phyloP scores from a whole-genome alignment of 2,888 invertebrate genomes.

The Leucozona laternaria region DNA sequence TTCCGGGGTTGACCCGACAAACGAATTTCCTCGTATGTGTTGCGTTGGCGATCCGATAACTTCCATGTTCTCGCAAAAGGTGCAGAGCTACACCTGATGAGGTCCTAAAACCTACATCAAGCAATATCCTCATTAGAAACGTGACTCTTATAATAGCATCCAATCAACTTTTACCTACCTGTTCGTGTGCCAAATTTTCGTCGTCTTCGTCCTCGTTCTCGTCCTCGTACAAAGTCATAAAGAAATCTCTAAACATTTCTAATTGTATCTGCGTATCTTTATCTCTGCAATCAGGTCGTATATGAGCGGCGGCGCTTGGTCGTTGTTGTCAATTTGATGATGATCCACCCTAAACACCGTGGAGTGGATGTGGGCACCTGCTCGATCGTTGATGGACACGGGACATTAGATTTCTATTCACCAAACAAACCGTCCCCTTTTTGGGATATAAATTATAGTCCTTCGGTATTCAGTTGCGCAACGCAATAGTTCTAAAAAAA shows the following conservation, averaged over 20 bases:
- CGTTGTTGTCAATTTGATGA: constrained; percentile 72
- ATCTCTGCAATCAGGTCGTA: constrained; percentile 66
- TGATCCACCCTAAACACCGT: constrained; percentile 54
- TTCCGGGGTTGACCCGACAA: constrained; percentile 60
- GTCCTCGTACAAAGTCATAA: constrained; percentile 44
- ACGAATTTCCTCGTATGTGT: constrained; percentile 21
- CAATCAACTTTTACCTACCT: constrained; percentile 57
- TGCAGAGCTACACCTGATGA: constrained; percentile 71
- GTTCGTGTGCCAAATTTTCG: constrained; percentile 72
- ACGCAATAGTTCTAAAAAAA: constrained; percentile 41
- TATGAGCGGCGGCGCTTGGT: constrained; percentile 49
- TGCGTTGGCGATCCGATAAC: constrained; percentile 52
- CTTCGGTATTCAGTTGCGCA: constrained; percentile 31
- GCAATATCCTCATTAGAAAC: constrained; percentile 58
- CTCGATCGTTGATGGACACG: constrained; percentile 55
- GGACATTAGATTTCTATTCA: constrained; percentile 73
- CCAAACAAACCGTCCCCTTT: constrained; percentile 68
- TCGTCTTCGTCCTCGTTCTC: constrained; percentile 12
- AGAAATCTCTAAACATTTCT: constrained; percentile 65
- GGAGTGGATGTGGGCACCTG: constrained; percentile 55
- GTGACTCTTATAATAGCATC: constrained; percentile 62
- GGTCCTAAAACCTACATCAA: constrained; percentile 11
- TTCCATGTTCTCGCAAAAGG: constrained; percentile 67
- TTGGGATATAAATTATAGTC: constrained; percentile 63
- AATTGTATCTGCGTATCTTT: constrained; percentile 62